A percentile compares a stretch with the other conserved stretches of the same genome.
These are phyloP conservation scores for Pedionomus torquatus DNA, from an alignment of 2,113 vertebrate genomes.

Conservation along the genomic window DNA sequence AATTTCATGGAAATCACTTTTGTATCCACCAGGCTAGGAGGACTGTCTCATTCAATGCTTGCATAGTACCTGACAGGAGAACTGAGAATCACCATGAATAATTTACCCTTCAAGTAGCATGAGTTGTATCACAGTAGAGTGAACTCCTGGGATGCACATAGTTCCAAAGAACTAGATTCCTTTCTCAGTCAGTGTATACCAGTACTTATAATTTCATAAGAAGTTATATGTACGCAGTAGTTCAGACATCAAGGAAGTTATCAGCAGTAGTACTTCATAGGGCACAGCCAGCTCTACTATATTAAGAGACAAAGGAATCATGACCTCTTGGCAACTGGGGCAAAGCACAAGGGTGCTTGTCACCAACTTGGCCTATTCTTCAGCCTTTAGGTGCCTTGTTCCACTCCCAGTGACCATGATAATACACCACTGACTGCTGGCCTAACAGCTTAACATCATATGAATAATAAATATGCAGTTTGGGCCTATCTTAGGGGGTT, in stretches of 20 bases:
- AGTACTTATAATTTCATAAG: neutral
- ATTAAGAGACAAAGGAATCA: neutral
- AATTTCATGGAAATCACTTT: neutral
- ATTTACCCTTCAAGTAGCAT: neutral
- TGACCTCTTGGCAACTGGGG: neutral
- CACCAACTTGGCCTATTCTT: rapidly evolving
- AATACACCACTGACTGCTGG: neutral
- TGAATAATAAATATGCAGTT: neutral
- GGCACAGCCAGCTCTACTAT: neutral
- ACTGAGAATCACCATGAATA: neutral
- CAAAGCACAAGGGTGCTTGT: neutral
- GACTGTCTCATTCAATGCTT: neutral
- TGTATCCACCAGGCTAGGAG: neutral
- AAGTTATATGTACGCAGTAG: neutral
- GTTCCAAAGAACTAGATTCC: neutral
- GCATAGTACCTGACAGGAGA: neutral
- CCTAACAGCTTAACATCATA: neutral
- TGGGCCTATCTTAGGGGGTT: too few relatives aligned
- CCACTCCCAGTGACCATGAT: rapidly evolving
- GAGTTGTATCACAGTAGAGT: neutral
- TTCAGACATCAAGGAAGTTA: neutral
- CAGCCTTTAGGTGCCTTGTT: neutral
- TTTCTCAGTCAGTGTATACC: neutral
- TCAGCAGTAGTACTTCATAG: neutral
- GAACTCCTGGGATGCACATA: neutral